These are phyloP conservation scores for Spongia lamella DNA, from an alignment of 37 sponge, comb jelly and placozoan genomes.

Conservation along the genomic window DNA sequence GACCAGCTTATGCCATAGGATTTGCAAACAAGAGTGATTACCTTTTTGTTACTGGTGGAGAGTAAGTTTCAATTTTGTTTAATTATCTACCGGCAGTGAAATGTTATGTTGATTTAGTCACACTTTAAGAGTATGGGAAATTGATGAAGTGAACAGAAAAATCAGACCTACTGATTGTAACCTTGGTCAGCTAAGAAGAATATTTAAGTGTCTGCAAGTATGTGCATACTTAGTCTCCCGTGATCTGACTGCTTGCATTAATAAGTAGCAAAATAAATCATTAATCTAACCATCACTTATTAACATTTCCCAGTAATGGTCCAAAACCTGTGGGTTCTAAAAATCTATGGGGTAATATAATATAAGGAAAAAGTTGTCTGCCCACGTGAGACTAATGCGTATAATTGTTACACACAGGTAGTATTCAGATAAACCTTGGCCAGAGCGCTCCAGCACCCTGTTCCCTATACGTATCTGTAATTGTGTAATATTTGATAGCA, in stretches of 20 bases:
- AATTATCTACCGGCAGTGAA: neutral
- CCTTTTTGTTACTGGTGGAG: slow-evolving; percentile 92
- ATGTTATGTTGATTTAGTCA: slow-evolving; percentile 37
- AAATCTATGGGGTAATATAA: neutral
- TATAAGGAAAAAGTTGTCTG: no score
- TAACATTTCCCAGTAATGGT: neutral
- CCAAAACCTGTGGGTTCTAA: neutral
- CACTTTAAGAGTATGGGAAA: slow-evolving; percentile 95
- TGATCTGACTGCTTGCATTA: neutral
- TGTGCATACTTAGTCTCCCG: neutral
- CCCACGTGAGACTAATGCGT: no score
- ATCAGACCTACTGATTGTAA: slow-evolving; percentile 91
- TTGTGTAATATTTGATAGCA: no score
- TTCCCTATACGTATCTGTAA: no score
- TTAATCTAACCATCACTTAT: neutral
- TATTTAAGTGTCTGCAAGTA: slow-evolving; percentile 82
- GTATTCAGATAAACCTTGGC: no score
- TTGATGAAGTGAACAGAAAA: slow-evolving; percentile 77
- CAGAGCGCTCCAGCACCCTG: no score
- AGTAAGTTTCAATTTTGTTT: slow-evolving; percentile 62
- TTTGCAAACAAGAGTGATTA: slow-evolving; percentile 77
- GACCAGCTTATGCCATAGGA: slow-evolving; percentile 72
- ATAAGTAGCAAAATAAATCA: neutral
- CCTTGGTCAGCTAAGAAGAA: slow-evolving; percentile 91
- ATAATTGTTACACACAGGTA: no score